Base-by-base conservation (phyloP, 2,113 vertebrate genomes). In the Scolopax mira region DNA sequence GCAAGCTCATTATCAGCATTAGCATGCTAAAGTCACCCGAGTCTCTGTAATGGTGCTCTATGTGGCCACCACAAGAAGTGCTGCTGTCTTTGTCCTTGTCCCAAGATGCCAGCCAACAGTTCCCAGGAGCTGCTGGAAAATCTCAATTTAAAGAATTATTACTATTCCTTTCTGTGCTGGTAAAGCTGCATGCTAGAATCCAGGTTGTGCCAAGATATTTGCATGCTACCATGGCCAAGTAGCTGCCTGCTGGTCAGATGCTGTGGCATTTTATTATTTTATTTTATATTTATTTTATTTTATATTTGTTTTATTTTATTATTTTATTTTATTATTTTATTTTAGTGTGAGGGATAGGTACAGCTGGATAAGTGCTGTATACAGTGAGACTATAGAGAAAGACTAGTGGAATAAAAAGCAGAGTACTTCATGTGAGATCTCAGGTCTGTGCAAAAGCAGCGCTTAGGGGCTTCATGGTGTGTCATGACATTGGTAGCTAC, bases 371-470 rank as follows among this genome's bases (percentile, higher is more conserved):
- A 72, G 44, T n/a, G 51, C 30, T 84, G n/a, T n/a, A 55, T 57
- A 17, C 17, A 60, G 39, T 78, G 46, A 62, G 33, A 51, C 9
- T 66, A 13, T 3, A 80, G 17, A 83, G 64, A 78, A 70, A 58
- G 30, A 86, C 18, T 30, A 75, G 73, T 92, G 33, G 33, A 90
- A 64, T 75, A 28, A 67, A 90, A 93, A 18, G 13, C 42, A 71
- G 51, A 71, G 16, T 79, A 23, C 31, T 66, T 89, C 21, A 67
- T 35, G 6, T 82, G 48, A 65, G 58, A 52, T 74, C 65, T 82
- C 37, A n/a, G 25, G 27, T 58, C 24, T 2, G 1, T 46, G 72
- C 13, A 93, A 58, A 37, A 86, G 39, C 0, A 0, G 33, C 0
- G 0, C 46, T 17, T 52, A 6, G 23, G 13, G 12, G 5, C 33